Evolutionary conservation across 1,140 invertebrate genomes (phyloP).

Genomic region (Phocides pigmalion): DNA sequence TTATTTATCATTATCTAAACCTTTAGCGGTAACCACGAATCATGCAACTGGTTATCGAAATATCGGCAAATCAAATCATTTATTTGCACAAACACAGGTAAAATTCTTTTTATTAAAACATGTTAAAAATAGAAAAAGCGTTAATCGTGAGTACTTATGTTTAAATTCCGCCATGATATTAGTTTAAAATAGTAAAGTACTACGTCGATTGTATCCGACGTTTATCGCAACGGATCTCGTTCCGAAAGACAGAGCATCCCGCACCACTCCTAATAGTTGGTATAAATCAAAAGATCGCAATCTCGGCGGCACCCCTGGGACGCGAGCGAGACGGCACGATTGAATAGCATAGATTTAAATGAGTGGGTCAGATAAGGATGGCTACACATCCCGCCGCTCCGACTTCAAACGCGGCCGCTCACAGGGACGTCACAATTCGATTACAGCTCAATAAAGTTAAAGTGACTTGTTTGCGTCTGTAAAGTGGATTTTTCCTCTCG

Average conservation of each 20-base stretch:
- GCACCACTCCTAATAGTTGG: conserved; percentile 81
- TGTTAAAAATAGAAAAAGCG: no score
- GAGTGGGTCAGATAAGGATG: conserved; percentile 78
- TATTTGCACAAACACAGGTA: no score
- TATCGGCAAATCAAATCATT: no score
- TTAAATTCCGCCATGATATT: no score
- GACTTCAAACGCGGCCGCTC: conserved; percentile 54
- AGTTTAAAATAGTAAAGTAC: no score
- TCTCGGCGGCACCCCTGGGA: conserved; percentile 80
- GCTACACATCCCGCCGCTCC: conserved; percentile 70
- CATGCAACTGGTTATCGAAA: no score
- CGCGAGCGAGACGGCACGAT: conserved; percentile 80
- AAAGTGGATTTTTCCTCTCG: conserved; percentile 79
- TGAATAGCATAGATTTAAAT: conserved; percentile 84
- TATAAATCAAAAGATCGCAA: conserved; percentile 84
- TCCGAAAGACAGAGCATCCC: conserved; percentile 74
- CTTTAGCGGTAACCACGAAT: no score
- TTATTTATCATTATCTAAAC: no score
- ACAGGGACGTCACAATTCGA: conserved; percentile 82
- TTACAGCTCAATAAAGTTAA: conserved; percentile 84
- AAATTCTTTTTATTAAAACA: no score
- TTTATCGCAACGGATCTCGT: conserved; percentile 70
- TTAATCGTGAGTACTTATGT: no score
- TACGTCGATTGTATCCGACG: conserved; percentile 66
- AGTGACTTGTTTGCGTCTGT: conserved; percentile 82